Evolutionary conservation across 2,113 vertebrate species (phyloP), one percentile per base, ranked within the genome.

Genomic region (Choloepus hoffmanni): DNA sequence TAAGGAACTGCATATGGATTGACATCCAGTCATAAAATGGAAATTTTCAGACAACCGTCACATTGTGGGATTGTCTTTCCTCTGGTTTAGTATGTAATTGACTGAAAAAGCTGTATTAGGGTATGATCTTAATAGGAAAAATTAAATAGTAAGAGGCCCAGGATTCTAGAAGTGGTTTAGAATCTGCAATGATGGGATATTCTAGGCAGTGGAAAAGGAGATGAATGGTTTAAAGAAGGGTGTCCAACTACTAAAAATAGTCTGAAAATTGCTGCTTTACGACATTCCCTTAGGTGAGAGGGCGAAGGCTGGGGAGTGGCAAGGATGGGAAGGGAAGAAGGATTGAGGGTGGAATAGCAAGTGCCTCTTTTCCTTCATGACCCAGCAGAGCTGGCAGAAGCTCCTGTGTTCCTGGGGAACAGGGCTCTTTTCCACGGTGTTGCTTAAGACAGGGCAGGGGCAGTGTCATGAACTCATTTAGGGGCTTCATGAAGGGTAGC

Each of bases 181-280:
- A 11, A 30, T 8, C 16, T 13, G 5, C 5, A 43, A 76, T 19
- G 88, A 76, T 70, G 24, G 40, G 43, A 14, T 55, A 50, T 68
- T 90, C 24, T 65, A 63, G 4, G 19, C 33, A 26, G 5, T 89
- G 58, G 43, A 21, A 94, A 74, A 77, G 26, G 4, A 63, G 12
- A 30, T 33, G 60, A 67, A 14, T 63, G 26, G 21, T 65, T 26
- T 94, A 50, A 85, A 60, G 60, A 70, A 74, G 6, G 3, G 19
- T 5, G 12, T 55, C 73, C n/a, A 43, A 40, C 14, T 60, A 11
- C 30, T 85, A 36, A 85, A 70, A 50, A 23, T 36, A 53, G 33
- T 78, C 82, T 76, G 92, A 65, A 79, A 94, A 63, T 68, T 28
- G 28, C 50, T 21, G 19, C 62, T 74, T 67, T 62, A 36, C 19